Evolutionary conservation across 2,888 invertebrate genomes (phyloP), one percentile per base, ranked within the genome.

Genomic region (Ormyrus thymus): DNA sequence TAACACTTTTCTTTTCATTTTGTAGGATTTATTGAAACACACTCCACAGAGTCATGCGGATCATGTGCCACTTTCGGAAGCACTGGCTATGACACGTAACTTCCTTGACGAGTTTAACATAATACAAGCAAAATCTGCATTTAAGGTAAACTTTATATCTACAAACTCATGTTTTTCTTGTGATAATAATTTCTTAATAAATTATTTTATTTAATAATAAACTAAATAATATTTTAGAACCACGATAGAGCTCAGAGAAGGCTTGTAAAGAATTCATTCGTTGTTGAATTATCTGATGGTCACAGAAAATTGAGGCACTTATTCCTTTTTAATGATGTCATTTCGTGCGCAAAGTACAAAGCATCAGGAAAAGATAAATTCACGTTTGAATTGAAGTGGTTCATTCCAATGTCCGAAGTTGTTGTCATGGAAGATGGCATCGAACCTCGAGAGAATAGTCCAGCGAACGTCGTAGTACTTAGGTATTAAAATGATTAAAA

Each of bases 281-380:
- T 98, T 81, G 97, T 98, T 43, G 98, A 98, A 90, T 92, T 96
- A 76, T 95, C 96, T 5, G 97, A 97, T 87, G 95, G 95, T 10
- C 95, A 96, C 90, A 93, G 98, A 79, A 98, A 98, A 91, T 91
- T 98, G 82, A 92, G 98, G 80, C 98, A 98, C 92, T 91, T 98
- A 82, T 97, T 98, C 91, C 93, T 98, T 15, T 98, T 98, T 90
- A 97, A 97, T 87, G 98, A 98, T 90, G 96, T 97, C 68, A 95
- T 98, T 84, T 97, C 98, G 73, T 98, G 98, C 91, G 97, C 98
- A 85, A 98, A 97, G 92, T 97, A 97, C 87, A 97, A 97, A 93
- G 95, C 96, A 11, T 94, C 95, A 7, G 95, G 96, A 0, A 93
- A 96, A 56, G 97, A 97, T 90, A 97, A 97, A 89, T 95, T 96